Evolutionary conservation across 2,888 invertebrate genomes (phyloP).

Genomic region (Folsomia manolachei): DNA sequence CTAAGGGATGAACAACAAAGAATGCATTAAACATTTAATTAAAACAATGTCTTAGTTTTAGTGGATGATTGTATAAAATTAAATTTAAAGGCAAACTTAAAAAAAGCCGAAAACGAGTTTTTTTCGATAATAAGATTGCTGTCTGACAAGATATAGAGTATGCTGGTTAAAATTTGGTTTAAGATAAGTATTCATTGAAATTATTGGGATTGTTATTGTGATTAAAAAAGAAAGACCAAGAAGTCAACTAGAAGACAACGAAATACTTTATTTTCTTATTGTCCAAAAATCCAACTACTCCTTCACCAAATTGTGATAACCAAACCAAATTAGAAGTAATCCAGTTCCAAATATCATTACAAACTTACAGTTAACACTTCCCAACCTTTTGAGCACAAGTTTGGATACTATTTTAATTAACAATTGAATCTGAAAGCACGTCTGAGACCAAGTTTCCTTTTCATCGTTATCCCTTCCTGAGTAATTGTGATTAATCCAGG

Average conservation of each 20-base stretch:
- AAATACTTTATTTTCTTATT: background rate
- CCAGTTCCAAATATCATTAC: background rate
- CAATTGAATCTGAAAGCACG: slow-evolving; percentile 9
- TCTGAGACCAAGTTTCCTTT: slow-evolving; percentile 5
- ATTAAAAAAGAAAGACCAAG: no score
- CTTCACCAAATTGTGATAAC: background rate
- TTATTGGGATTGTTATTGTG: no score
- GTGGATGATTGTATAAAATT: no score
- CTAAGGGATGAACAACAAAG: no score
- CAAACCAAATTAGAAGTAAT: background rate
- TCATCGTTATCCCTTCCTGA: slow-evolving; percentile 17
- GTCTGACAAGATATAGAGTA: no score
- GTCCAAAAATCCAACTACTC: background rate
- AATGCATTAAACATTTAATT: no score
- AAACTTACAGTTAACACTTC: background rate
- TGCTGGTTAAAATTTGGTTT: no score
- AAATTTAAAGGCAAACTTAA: no score
- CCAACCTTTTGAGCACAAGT: background rate
- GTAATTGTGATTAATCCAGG: background rate
- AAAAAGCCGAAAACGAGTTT: no score
- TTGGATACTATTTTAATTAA: background rate
- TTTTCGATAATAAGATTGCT: no score
- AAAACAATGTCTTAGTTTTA: background rate
- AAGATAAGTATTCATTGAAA: no score
- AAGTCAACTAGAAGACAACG: background rate